These are phyloP conservation scores for Litocranius walleri DNA, from an alignment of 2,113 vertebrate genomes.

Conservation along the genomic window DNA sequence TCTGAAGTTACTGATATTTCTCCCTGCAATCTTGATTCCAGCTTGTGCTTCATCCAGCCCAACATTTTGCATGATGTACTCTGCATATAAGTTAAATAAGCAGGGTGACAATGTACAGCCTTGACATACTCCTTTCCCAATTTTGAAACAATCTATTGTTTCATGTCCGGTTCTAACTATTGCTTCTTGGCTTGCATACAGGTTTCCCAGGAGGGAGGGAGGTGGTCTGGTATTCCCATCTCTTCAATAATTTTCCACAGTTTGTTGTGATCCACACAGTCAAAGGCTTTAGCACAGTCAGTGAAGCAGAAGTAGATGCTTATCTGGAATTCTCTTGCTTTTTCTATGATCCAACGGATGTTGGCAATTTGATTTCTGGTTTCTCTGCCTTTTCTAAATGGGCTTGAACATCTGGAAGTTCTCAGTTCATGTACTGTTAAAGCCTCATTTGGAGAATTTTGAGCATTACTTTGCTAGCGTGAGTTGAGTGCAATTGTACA, in stretches of 20 bases:
- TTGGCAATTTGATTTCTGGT: background rate
- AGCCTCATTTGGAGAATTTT: background rate
- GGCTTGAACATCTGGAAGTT: background rate
- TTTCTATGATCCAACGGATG: background rate
- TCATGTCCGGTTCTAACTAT: background rate
- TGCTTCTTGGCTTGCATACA: background rate
- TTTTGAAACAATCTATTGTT: background rate
- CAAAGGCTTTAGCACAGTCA: background rate
- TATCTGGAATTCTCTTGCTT: background rate
- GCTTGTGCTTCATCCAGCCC: background rate
- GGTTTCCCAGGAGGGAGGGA: background rate
- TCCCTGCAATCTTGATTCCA: accelerated
- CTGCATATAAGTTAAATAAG: background rate
- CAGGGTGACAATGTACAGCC: background rate
- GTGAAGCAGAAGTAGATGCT: background rate
- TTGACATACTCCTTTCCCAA: background rate
- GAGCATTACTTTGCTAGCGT: background rate
- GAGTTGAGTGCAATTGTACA: background rate
- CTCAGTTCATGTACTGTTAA: background rate
- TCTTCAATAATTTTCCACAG: background rate
- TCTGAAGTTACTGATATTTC: background rate
- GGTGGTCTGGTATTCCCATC: background rate
- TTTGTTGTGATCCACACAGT: background rate
- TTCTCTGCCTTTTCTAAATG: background rate
- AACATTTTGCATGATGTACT: background rate